Percentiles rank a stretch among this genome's conserved stretches.
Conservation (phyloP, 2,113 vertebrate genomes). For the Pygoscelis antarcticus region DNA sequence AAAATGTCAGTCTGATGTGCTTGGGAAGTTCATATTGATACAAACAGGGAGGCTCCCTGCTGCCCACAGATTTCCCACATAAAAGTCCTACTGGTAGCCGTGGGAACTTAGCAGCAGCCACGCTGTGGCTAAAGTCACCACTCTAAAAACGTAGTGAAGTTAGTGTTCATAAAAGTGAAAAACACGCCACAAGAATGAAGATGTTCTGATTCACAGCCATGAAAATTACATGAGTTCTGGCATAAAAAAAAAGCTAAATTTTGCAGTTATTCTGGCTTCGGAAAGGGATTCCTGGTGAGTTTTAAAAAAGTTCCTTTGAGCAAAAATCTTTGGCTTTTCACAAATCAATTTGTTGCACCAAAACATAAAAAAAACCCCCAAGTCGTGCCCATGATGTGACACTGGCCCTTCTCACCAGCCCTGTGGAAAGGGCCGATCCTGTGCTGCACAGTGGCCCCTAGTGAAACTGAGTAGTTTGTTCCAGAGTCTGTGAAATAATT, state of each 20-base stretch:
- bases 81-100: conserved; percentile 70
- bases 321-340: not conserved
- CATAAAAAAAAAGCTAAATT: not conserved
- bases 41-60: conserved; percentile 69
- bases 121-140: conserved; percentile 57
- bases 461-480: conserved; percentile 28
- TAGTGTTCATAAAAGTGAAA: conserved; percentile 64
- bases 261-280: not conserved
- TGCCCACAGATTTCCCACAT: conserved; percentile 73
- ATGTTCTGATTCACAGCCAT: conserved; percentile 54
- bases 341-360: not conserved
- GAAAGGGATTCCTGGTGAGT: not conserved
- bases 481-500: not conserved
- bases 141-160: conserved; percentile 61
- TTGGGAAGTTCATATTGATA: conserved; percentile 69
- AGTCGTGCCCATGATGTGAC: not conserved
- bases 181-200: conserved; percentile 61
- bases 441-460: conserved; percentile 59
- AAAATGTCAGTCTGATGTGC: conserved; percentile 60
- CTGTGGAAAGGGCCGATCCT: not conserved
- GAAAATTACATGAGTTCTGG: conserved; percentile 39
- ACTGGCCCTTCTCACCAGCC: not conserved
- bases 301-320: not conserved
- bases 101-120: conserved; percentile 65
- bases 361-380: not conserved